Base-by-base conservation (phyloP, 2,888 invertebrate genomes). In the Campoplex nolae region DNA sequence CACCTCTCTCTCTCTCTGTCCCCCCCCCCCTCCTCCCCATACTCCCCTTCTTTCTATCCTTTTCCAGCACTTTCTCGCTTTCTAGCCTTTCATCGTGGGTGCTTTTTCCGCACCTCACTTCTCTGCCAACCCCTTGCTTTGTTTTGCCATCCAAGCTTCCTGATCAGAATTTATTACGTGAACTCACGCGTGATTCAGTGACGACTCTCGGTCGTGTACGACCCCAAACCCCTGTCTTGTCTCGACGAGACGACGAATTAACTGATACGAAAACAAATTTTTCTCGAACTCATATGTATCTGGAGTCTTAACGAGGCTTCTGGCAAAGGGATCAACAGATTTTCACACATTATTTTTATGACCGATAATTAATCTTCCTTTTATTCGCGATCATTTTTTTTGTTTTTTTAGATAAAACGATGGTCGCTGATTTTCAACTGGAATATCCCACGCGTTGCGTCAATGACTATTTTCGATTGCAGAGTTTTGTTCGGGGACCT, bases 151-250 rank as follows among this genome's bases (percentile, higher is more conserved):
- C 9, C 38, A 13, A 73, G 42, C 84, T 84, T 81, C 77, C 84
- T 88, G 82, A 89, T 89, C 83, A 89, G 88, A 86, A 88, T 89
- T 89, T 89, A 88, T 89, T 87, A 86, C 81, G 83, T 75, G 83
- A 75, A 88, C 23, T 48, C 77, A 77, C 54, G 75, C 68, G 54
- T 38, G 62, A 4, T 0, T 2, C 13, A n/a, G 48, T 48, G 38
- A 45, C 35, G 11, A 45, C 48, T 38, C 9, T 38, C 9, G 42
- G 56, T 68, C 38, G 67, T 23, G 56, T 65, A 42, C 38, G 28
- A 38, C 51, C 32, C 32, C 56, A 70, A 56, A 70, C 28, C 35
- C 70, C 18, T 28, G 45, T 67, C 70, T 51, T 28, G 67, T 23
- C 42, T 68, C 28, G 23, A 54, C 78, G 78, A 68, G 7, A 38